These are phyloP conservation scores for Anhinga rufa DNA, from an alignment of 2,113 vertebrate genomes.

Conservation along the genomic window DNA sequence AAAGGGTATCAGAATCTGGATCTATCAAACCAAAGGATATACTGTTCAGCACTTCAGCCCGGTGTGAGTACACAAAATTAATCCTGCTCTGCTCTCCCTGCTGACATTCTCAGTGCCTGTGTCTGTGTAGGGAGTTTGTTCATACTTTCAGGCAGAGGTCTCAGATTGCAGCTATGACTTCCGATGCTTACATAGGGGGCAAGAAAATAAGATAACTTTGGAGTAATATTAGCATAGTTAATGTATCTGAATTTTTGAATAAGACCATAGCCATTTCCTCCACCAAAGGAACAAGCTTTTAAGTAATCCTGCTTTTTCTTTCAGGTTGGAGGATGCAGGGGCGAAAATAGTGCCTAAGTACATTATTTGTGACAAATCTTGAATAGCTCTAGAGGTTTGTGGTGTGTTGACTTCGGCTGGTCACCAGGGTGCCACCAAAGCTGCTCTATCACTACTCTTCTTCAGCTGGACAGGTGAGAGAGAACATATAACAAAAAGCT, in stretches of 20 bases:
- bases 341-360: background rate
- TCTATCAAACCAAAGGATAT: background rate
- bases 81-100: background rate
- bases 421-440: too few species aligned
- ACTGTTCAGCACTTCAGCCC: background rate
- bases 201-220: background rate
- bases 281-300: background rate
- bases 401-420: too few species aligned
- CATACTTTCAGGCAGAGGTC: background rate
- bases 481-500: too few species aligned
- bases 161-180: background rate
- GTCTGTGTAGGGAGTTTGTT: background rate
- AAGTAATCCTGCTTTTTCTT: background rate
- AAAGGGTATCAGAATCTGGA: background rate
- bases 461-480: too few species aligned
- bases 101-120: background rate
- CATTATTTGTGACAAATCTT: background rate
- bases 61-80: background rate
- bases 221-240: background rate
- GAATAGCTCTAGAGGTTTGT: background rate
- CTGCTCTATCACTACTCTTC: too few species aligned
- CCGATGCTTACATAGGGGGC: background rate
- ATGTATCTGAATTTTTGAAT: background rate
- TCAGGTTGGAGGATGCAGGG: background rate
- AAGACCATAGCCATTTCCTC: background rate